Conservation (phyloP, 2,113 vertebrate genomes). For the Gavialis gangeticus region DNA sequence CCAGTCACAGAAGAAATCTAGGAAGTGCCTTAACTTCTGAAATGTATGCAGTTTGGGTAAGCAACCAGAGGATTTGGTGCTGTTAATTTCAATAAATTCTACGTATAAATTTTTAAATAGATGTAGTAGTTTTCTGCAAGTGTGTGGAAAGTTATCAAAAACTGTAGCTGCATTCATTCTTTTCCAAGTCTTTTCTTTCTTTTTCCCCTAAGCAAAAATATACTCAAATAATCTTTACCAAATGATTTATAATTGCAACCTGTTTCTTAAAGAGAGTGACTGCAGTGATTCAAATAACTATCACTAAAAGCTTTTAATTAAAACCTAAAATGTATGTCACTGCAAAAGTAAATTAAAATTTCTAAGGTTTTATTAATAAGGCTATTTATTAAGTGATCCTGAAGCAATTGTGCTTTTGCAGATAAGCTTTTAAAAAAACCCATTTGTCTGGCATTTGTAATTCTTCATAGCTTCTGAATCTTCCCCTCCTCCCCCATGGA, state of each 20-base stretch:
- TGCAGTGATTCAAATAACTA: slow-evolving; percentile 51
- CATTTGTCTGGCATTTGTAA: slow-evolving; percentile 53
- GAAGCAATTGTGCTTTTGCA: slow-evolving; percentile 72
- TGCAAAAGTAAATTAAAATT: slow-evolving; percentile 69
- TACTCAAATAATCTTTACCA: slow-evolving; percentile 24
- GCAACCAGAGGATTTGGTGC: not conserved
- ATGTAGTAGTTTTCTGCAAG: not conserved
- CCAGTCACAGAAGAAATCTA: not conserved
- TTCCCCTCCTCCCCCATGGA: slow-evolving; percentile 7
- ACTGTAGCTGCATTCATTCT: not conserved
- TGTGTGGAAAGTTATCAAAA: not conserved
- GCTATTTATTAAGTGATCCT: slow-evolving; percentile 64
- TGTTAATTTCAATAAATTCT: not conserved
- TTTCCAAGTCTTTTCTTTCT: slow-evolving; percentile 14
- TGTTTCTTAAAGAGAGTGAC: slow-evolving; percentile 61
- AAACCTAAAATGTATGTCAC: slow-evolving; percentile 65
- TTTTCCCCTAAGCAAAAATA: slow-evolving; percentile 43
- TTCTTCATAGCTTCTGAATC: slow-evolving; percentile 29
- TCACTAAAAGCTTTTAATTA: slow-evolving; percentile 71
- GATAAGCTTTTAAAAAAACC: slow-evolving; percentile 68
- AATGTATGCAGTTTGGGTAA: not conserved
- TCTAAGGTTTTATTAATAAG: slow-evolving; percentile 71
- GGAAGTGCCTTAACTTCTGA: not conserved
- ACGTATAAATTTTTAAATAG: not conserved
- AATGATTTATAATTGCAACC: slow-evolving; percentile 63